Evolutionary conservation across 1,140 invertebrate genomes (phyloP), one percentile per base, ranked within the genome.

Genomic region (Hycleus phaleratus): DNA sequence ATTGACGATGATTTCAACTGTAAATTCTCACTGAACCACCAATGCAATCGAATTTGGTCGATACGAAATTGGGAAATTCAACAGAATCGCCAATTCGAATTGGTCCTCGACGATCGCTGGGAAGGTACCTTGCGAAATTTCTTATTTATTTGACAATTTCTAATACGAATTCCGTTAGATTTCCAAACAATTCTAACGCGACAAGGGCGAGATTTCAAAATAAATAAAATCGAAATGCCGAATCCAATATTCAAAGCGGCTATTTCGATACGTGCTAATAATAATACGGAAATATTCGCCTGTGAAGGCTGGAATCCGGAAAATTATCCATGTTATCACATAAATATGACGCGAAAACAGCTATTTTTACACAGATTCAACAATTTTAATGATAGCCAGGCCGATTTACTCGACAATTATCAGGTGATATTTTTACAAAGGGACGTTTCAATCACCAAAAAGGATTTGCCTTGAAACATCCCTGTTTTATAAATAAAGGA

Each of bases 321-420:
- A 5, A 61, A 63, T 26, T 58, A 68, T 51, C 60, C 67, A 12
- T 68, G 67, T 46, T 67, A 68, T 46, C 59, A 65, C 26, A 60
- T 67, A 18, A 49, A 57, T 11, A 62, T 68, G 3, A 57, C 57
- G n/a, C 45, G 50, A 32, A 56, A 12, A 18, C 59, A 62, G 26
- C 60, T 68, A 24, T 56, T 60, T 6, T 47, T 66, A 7, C 54
- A 47, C 7, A 63, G 64, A 47, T 55, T 49, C 11, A 25, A 26
- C 1, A 43, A 45, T 9, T 32, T 64, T 10, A 38, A 54, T 3
- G 54, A 62, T 11, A 49, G 57, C n/a, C 2, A 56, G 9, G 18
- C 1, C 40, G 58, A 11, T 46, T 56, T 48, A 46, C 24, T 65
- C 25, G 61, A 65, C 2, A 55, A 44, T 25, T 62, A 59, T 39